Evolutionary conservation across 1,140 invertebrate genomes (phyloP), one percentile per base, ranked within the genome.

Genomic region (Maniola jurtina): DNA sequence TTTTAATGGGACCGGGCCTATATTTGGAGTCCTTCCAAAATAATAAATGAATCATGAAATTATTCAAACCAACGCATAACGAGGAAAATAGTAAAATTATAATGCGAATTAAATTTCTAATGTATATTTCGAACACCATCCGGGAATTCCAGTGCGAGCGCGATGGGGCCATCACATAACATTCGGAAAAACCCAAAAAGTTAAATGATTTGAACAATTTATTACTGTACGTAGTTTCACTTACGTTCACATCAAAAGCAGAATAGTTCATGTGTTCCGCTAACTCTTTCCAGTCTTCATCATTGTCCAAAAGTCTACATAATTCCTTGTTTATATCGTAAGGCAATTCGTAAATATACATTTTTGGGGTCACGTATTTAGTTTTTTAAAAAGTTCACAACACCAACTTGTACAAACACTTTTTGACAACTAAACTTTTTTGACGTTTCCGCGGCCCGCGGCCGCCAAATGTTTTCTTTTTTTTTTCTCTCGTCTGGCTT

Each of bases 261-360:
- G 90, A 85, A 69, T 92, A 93, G 63, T 91, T 83, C 85, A 94
- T 94, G 36, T 90, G 76, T 0, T 85, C 90, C 73, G 94, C 95
- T 70, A 98, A 83, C 76, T 95, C 93, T 80, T 95, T 93, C 96
- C 96, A 98, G 74, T 93, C 92, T 67, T 96, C 92, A 79, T 96
- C 94, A 54, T 94, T 89, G 86, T 98, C 96, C 48, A 98, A 87
- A 74, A 96, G 93, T 78, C 93, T 91, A 79, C 95, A 97, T 15
- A 98, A 80, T 76, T 95, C 92, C 61, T 92, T 92, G 63, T 94
- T 92, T 74, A 94, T 92, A 16, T 90, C 76, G 77, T 93, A 94
- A 7, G 96, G 96, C 59, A 97, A 81, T 48, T 96, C 90, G 76
- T 96, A 95, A 75, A 96, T 92, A 83, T 95, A 96, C 84, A 92